These are phyloP conservation scores for Lymantria dispar DNA, from an alignment of 2,888 invertebrate species.

Conservation along the genomic window DNA sequence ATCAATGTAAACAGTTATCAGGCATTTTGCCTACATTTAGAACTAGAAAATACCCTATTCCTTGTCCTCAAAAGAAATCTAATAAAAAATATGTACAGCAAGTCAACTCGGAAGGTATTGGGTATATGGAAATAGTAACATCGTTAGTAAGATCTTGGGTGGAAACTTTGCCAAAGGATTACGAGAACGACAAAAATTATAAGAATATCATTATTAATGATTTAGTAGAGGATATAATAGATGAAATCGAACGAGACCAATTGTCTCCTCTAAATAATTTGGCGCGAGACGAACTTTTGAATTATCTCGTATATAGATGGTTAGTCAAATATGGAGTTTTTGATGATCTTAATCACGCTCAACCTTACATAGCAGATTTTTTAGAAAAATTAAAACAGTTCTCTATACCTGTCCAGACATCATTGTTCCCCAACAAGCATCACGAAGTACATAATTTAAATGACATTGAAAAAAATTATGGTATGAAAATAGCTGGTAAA, in stretches of 20 bases:
- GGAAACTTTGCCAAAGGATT: slow-evolving; percentile 40
- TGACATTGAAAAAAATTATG: slow-evolving; percentile 21
- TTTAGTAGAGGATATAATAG: slow-evolving; percentile 48
- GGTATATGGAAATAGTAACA: slow-evolving; percentile 29
- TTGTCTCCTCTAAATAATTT: slow-evolving; percentile 26
- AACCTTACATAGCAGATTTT: slow-evolving; percentile 36
- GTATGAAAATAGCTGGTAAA: slow-evolving; percentile 27
- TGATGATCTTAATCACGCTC: slow-evolving; percentile 33
- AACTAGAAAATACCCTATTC: slow-evolving; percentile 25
- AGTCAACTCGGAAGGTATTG: slow-evolving; percentile 38
- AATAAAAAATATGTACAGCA: slow-evolving; percentile 25
- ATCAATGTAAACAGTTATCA: slow-evolving; percentile 6
- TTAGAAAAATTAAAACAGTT: slow-evolving; percentile 30
- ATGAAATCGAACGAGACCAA: slow-evolving; percentile 42
- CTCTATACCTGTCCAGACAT: slow-evolving; percentile 36
- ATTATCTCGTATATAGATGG: slow-evolving; percentile 46
- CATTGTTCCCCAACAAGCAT: slow-evolving; percentile 43
- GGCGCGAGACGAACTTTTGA: slow-evolving; percentile 33
- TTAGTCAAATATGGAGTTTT: slow-evolving; percentile 42
- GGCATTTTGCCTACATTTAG: slow-evolving; percentile 36
- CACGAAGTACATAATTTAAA: slow-evolving; percentile 40
- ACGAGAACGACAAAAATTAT: slow-evolving; percentile 36
- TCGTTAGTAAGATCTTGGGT: slow-evolving; percentile 45
- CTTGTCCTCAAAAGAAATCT: slow-evolving; percentile 44
- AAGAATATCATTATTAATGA: slow-evolving; percentile 46